Percentiles rank a stretch among this genome's conserved stretches.
Evolutionary conservation across 1,140 invertebrate genomes (phyloP).

Genomic region (Chironomus tepperi): DNA sequence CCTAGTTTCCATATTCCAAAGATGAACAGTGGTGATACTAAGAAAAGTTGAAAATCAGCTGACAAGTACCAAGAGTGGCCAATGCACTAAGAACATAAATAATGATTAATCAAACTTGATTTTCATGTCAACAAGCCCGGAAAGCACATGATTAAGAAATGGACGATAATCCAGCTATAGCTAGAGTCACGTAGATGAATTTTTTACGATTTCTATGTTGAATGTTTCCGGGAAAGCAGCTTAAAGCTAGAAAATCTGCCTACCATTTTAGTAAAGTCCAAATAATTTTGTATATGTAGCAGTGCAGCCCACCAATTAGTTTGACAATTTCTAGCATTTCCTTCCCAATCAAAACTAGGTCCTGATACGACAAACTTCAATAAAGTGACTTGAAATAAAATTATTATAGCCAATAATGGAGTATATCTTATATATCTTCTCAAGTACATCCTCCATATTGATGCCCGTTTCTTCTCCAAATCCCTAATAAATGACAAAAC

Average conservation of each 20-base stretch:
- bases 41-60: slow-evolving; percentile 46
- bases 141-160: no score
- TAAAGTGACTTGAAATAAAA: background rate
- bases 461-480: background rate
- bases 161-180: no score
- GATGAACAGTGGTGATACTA: slow-evolving; percentile 42
- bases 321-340: background rate
- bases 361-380: background rate
- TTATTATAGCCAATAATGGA: background rate
- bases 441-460: background rate
- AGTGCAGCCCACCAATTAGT: background rate
- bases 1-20: slow-evolving; percentile 30
- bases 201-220: no score
- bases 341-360: background rate
- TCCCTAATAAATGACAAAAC: background rate
- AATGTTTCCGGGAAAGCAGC: no score
- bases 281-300: background rate
- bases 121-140: no score
- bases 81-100: slow-evolving; percentile 43
- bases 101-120: no score
- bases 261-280: background rate
- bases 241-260: no score
- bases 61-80: slow-evolving; percentile 48
- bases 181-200: no score
- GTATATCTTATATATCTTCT: background rate